Percentiles rank a stretch among this genome's conserved stretches.
Conservation (phyloP, 1,140 invertebrate species). For the Apis florea region DNA sequence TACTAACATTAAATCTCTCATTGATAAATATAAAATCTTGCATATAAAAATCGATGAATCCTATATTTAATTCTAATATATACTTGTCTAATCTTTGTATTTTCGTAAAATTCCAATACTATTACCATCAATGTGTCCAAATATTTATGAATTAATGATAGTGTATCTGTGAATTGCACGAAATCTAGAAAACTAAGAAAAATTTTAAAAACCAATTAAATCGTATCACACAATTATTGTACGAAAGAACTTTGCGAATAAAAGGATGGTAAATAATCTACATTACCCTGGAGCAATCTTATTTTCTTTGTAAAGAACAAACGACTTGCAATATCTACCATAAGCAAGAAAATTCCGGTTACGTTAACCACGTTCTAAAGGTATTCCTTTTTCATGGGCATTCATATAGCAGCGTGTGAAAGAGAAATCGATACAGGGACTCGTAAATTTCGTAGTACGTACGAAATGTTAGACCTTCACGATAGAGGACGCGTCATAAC, state of each 20-base stretch:
- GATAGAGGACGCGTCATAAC: neutral
- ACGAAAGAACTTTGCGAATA: neutral
- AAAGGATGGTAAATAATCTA: neutral
- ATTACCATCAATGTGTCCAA: no score
- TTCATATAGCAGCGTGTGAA: no score
- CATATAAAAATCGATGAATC: no score
- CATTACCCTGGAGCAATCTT: neutral
- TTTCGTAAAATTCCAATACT: no score
- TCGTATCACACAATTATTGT: neutral
- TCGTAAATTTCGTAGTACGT: slow-evolving; percentile 34
- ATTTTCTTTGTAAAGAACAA: neutral
- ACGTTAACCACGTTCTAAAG: neutral
- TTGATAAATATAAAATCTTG: no score
- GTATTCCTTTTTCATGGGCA: neutral
- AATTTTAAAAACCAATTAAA: neutral
- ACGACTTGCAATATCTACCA: neutral
- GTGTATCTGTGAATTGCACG: neutral
- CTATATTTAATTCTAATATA: no score
- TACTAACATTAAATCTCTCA: no score
- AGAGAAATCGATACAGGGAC: slow-evolving; percentile 12
- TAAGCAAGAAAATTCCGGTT: neutral
- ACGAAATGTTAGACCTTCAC: neutral
- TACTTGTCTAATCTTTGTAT: no score
- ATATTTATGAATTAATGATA: no score
- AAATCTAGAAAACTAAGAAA: neutral